Conservation (phyloP, 2,113 vertebrate species). For the Morone chrysops region DNA sequence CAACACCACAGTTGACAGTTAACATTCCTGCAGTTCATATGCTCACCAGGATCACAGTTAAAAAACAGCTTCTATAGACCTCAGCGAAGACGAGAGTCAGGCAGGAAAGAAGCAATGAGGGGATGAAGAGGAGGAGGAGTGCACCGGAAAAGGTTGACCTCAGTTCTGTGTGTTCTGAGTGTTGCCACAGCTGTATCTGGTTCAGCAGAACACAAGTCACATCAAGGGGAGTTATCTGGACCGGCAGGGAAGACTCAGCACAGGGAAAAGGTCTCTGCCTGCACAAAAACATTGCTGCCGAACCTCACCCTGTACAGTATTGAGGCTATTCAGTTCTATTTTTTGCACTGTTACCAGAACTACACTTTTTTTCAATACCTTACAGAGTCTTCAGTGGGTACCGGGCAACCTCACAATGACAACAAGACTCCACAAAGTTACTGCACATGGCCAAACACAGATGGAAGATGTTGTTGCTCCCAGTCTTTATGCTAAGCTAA, state of each 20-base stretch:
- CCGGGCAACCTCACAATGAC: not conserved
- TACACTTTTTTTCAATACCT: not conserved
- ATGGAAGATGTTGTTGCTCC: too few species aligned
- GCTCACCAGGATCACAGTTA: constrained; percentile 34
- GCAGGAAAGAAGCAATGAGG: constrained; percentile 33
- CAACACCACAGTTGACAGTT: constrained; percentile 45
- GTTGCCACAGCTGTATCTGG: constrained; percentile 77
- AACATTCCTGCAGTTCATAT: constrained; percentile 57
- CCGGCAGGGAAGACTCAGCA: constrained; percentile 33
- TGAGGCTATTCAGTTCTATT: not conserved
- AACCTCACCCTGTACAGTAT: not conserved
- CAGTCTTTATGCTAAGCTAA: too few species aligned
- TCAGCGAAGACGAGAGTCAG: constrained; percentile 11
- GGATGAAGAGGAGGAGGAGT: constrained; percentile 35
- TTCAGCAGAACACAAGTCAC: constrained; percentile 66
- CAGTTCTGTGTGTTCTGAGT: constrained; percentile 62
- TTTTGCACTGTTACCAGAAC: not conserved
- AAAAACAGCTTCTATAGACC: constrained; percentile 31
- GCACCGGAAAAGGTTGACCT: constrained; percentile 57
- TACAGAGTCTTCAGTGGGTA: not conserved
- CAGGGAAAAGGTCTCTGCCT: constrained; percentile 22
- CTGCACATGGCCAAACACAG: too few species aligned
- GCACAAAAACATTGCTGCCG: constrained; percentile 31
- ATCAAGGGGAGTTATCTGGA: constrained; percentile 52
- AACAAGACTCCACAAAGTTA: not conserved